A percentile compares a stretch with the other conserved stretches of the same genome.
These are phyloP conservation scores for Plusia festucae DNA, from an alignment of 2,888 invertebrate species.

Conservation along the genomic window DNA sequence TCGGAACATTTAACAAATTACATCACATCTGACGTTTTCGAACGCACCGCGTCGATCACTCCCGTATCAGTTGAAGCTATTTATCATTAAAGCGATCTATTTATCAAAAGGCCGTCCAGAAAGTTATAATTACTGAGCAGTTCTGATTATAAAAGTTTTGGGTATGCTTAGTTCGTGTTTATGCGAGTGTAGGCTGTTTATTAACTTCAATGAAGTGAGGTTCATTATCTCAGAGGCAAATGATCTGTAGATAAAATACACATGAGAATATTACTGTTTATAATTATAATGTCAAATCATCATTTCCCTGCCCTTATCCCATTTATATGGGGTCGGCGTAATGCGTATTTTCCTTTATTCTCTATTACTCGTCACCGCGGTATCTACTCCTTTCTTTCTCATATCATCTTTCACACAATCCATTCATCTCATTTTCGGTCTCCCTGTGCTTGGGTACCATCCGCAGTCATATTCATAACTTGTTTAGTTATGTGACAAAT, in stretches of 20 bases:
- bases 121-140: constrained; percentile 54
- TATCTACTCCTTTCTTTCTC: too few species aligned
- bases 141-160: constrained; percentile 52
- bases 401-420: too few species aligned
- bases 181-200: constrained; percentile 15
- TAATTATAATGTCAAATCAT: too few species aligned
- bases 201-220: background rate
- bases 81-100: constrained; percentile 52
- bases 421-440: too few species aligned
- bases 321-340: too few species aligned
- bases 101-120: constrained; percentile 34
- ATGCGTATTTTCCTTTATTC: too few species aligned
- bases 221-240: background rate
- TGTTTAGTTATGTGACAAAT: too few species aligned
- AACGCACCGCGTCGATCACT: constrained; percentile 32
- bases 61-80: constrained; percentile 29
- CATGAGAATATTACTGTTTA: too few species aligned
- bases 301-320: too few species aligned
- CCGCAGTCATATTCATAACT: too few species aligned
- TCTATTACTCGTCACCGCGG: too few species aligned
- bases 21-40: constrained; percentile 35
- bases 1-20: constrained; percentile 45
- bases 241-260: background rate
- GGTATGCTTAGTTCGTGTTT: constrained; percentile 27
- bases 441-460: too few species aligned